phyloP scores from a whole-genome alignment of 2,888 invertebrate species.

The Drosophila peninsularis region DNA sequence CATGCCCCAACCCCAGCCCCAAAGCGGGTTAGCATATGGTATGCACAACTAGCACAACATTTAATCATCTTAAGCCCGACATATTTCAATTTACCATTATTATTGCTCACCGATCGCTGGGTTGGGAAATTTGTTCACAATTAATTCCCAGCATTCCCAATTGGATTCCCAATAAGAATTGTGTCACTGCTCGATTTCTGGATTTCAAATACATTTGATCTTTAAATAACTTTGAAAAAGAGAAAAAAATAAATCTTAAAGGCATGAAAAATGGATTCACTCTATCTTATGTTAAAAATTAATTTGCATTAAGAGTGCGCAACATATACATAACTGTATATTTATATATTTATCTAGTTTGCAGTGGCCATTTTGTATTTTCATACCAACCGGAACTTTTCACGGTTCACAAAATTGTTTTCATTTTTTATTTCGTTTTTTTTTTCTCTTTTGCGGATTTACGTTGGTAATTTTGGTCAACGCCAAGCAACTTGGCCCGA shows the following conservation, averaged over 20 bases:
- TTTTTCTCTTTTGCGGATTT: slow-evolving; percentile 30
- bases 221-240: background rate
- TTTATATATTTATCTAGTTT: background rate
- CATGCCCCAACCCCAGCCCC: slow-evolving; percentile 5
- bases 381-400: slow-evolving; percentile 39
- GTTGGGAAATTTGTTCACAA: background rate
- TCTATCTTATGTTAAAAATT: background rate
- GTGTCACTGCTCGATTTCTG: background rate
- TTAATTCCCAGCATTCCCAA: background rate
- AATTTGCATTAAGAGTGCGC: background rate
- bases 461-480: slow-evolving; percentile 48
- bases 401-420: slow-evolving; percentile 41
- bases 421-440: background rate
- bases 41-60: slow-evolving; percentile 16
- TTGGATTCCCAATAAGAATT: background rate
- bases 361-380: slow-evolving; percentile 8
- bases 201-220: background rate
- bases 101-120: background rate
- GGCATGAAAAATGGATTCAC: too few relatives aligned
- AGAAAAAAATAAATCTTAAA: too few relatives aligned
- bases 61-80: background rate
- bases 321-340: background rate
- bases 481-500: slow-evolving; percentile 30
- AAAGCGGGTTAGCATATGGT: slow-evolving; percentile 21
- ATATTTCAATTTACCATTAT: slow-evolving; percentile 4